Percentiles rank a stretch among this genome's conserved stretches.
These are phyloP conservation scores for Dicerorhinus sumatrensis DNA, from an alignment of 2,113 vertebrate genomes.

Conservation along the genomic window DNA sequence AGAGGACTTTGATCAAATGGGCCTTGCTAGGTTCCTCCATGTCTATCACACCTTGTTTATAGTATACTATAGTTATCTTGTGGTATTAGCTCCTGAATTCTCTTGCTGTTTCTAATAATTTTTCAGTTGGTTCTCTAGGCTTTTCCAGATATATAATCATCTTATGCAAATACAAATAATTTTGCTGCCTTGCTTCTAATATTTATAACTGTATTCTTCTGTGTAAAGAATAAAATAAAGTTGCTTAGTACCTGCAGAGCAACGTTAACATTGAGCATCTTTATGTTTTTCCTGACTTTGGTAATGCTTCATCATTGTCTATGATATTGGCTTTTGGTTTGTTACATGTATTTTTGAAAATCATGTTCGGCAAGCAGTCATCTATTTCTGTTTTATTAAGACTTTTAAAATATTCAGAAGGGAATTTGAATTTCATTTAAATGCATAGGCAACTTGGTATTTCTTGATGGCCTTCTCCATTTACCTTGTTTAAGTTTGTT, in stretches of 20 bases:
- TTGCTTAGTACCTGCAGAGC: background rate
- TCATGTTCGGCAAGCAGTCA: background rate
- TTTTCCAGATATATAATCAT: background rate
- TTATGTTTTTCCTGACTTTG: background rate
- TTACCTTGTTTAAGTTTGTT: background rate
- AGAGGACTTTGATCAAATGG: no score
- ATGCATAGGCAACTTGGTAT: background rate
- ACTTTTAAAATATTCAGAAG: background rate
- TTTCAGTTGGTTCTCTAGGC: background rate
- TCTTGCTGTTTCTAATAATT: background rate
- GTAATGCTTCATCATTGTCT: background rate
- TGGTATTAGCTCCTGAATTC: background rate
- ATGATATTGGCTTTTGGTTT: background rate
- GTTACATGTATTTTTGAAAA: background rate
- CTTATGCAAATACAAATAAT: background rate
- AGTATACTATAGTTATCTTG: no score
- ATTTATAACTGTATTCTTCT: background rate
- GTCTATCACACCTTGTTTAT: no score
- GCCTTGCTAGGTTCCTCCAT: no score
- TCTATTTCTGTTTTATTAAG: background rate
- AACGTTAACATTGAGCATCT: background rate
- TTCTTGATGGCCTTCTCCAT: background rate
- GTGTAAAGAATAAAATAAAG: background rate
- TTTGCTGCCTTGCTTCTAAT: background rate
- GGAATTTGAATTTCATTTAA: background rate